Conservation (phyloP, 2,888 invertebrate species). For the Nymphalis c-album region DNA sequence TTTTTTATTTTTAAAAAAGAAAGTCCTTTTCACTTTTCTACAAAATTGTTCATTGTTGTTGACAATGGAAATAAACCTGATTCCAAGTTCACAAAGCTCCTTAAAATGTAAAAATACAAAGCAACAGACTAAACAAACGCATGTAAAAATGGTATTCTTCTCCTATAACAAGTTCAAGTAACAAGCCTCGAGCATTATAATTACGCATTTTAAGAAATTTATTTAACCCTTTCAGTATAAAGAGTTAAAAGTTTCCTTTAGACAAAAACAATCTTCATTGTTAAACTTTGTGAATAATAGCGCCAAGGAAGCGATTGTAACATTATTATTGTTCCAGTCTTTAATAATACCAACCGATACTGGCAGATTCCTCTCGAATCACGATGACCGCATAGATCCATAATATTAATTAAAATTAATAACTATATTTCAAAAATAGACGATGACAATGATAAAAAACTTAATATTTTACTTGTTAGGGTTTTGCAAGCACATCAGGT, state of each 20-base stretch:
- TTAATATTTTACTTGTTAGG: no score
- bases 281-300: background rate
- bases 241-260: background rate
- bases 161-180: background rate
- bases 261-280: background rate
- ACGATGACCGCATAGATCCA: no score
- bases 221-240: background rate
- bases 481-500: no score
- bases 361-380: no score
- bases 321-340: no score
- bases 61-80: conserved; percentile 1
- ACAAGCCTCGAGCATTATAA: background rate
- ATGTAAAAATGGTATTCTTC: background rate
- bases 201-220: conserved; percentile 7
- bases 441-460: no score
- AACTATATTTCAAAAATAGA: no score
- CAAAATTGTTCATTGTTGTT: conserved; percentile 2
- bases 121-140: conserved; percentile 7
- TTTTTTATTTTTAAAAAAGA: background rate
- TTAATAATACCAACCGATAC: no score
- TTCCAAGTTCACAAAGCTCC: background rate
- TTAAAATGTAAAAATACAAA: conserved; percentile 6
- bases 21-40: background rate
- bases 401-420: no score
- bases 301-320: no score